Evolutionary conservation across 2,888 invertebrate genomes (phyloP).

Genomic region (Dorcus parallelipipedus): DNA sequence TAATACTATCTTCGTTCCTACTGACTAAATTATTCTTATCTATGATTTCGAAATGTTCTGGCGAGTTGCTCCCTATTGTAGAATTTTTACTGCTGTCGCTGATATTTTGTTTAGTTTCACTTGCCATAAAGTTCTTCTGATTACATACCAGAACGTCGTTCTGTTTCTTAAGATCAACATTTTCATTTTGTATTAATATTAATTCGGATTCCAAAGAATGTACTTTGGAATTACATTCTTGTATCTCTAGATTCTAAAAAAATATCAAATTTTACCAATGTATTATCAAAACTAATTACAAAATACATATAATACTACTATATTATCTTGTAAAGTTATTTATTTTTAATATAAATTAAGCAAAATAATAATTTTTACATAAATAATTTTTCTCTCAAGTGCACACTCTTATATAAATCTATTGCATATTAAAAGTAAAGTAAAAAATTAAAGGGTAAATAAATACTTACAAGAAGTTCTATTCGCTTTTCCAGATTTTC

Average conservation of each 20-base stretch:
- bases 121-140: slow-evolving; percentile 14
- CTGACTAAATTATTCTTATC: slow-evolving; percentile 41
- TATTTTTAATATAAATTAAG: too few relatives aligned
- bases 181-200: slow-evolving; percentile 44
- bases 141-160: slow-evolving; percentile 27
- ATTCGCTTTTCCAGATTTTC: slow-evolving; percentile 39
- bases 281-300: too few relatives aligned
- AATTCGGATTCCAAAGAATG: slow-evolving; percentile 45
- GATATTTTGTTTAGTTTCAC: slow-evolving; percentile 7
- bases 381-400: too few relatives aligned
- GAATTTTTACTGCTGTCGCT: slow-evolving; percentile 31
- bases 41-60: slow-evolving; percentile 63
- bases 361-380: too few relatives aligned
- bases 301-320: too few relatives aligned
- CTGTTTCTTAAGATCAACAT: slow-evolving; percentile 42
- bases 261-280: slow-evolving; percentile 2
- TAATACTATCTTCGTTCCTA: slow-evolving; percentile 32
- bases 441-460: neutral
- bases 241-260: slow-evolving; percentile 11
- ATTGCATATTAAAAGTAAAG: neutral
- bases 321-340: too few relatives aligned
- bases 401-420: neutral
- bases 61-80: slow-evolving; percentile 56
- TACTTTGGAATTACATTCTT: slow-evolving; percentile 39
- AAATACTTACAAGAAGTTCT: slow-evolving; percentile 28